A percentile compares a stretch with the other conserved stretches of the same genome.
phyloP scores from a whole-genome alignment of 2,113 vertebrate genomes.

The Cromileptes altivelis region DNA sequence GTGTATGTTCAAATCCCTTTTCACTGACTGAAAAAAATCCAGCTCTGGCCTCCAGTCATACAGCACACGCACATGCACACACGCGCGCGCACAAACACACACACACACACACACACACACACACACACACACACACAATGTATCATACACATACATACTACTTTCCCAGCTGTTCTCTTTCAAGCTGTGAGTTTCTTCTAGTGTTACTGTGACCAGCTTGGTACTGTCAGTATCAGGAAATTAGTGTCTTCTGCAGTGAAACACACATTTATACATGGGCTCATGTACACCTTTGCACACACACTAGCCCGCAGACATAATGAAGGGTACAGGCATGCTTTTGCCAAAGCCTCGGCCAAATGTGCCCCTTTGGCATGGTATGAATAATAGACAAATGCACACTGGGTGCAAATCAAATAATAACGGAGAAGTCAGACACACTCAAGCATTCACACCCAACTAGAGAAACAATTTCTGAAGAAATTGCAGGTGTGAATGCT shows the following conservation, averaged over 20 bases:
- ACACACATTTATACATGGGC: conserved; percentile 12
- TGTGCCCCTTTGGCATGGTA: conserved; percentile 71
- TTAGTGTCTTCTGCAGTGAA: conserved; percentile 45
- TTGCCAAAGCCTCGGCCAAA: conserved; percentile 71
- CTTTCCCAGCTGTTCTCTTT: conserved; percentile 48
- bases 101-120: background rate
- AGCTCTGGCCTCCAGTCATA: conserved; percentile 53
- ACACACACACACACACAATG: conserved; percentile 7
- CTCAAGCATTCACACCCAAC: too few species aligned
- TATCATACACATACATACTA: background rate
- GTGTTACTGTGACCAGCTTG: conserved; percentile 59
- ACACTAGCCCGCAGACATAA: conserved; percentile 53
- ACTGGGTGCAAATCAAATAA: conserved; percentile 81
- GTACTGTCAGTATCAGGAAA: conserved; percentile 54
- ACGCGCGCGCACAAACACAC: background rate
- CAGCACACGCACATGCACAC: conserved; percentile 21
- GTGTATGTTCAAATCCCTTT: conserved; percentile 55
- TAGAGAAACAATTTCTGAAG: too few species aligned
- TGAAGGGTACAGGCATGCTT: conserved; percentile 64
- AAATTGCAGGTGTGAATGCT: too few species aligned
- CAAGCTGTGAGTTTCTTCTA: conserved; percentile 58
- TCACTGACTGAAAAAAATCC: conserved; percentile 53
- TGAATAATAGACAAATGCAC: conserved; percentile 78
- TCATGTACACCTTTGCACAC: background rate
- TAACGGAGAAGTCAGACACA: conserved; percentile 73